These are phyloP conservation scores for Hydrozoanthus tunicans DNA, from an alignment of 64 coral and sea anemone species.

Conservation along the genomic window DNA sequence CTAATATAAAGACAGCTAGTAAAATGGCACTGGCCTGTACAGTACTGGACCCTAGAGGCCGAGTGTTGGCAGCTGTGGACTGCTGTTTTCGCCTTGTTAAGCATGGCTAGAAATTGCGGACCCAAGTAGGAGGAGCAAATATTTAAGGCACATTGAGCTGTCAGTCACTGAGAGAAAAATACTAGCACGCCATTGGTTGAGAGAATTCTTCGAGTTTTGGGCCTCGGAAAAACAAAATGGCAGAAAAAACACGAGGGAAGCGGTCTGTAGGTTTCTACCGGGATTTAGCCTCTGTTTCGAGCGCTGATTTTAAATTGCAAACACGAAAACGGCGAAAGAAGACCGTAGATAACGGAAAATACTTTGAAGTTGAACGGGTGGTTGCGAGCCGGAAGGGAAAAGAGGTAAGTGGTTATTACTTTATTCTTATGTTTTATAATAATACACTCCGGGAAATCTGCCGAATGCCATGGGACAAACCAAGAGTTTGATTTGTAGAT, in stretches of 20 bases:
- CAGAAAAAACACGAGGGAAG: not conserved
- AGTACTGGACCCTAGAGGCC: too few species aligned
- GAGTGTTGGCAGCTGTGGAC: too few species aligned
- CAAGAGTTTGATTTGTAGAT: not conserved
- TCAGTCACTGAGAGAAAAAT: not conserved
- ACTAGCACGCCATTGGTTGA: conserved; percentile 2
- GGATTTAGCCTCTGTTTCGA: too few species aligned
- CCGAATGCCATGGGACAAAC: not conserved
- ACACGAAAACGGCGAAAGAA: too few species aligned
- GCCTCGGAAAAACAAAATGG: not conserved
- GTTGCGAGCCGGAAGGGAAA: conserved; percentile 32
- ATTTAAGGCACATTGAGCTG: not conserved
- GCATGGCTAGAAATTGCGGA: conserved; percentile 1
- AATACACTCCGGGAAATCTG: not conserved
- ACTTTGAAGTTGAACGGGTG: conserved; percentile 2
- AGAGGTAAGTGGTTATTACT: conserved; percentile 19
- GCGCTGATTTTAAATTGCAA: not conserved
- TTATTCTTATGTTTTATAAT: not conserved
- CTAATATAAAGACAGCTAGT: too few species aligned
- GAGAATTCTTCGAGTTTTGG: not conserved
- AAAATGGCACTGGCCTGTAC: too few species aligned
- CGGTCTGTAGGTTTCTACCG: not conserved
- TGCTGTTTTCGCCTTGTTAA: too few species aligned
- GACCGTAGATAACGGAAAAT: too few species aligned
- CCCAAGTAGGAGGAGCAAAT: conserved; percentile 4